These are phyloP conservation scores for Hemiscyllium ocellatum DNA, from an alignment of 2,113 vertebrate species.

Conservation along the genomic window DNA sequence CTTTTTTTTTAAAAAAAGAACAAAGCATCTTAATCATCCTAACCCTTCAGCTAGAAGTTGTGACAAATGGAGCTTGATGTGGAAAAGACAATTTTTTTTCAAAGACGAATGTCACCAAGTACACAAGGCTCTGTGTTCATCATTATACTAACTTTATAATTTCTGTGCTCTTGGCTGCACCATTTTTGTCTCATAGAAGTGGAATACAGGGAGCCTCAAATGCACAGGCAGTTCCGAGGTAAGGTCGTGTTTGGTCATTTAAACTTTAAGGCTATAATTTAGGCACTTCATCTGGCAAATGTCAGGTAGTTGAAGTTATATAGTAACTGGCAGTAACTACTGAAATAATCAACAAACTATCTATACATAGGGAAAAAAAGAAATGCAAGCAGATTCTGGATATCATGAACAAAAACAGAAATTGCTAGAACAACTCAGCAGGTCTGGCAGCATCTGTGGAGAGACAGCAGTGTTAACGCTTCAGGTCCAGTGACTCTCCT, in stretches of 20 bases:
- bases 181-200: neutral
- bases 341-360: neutral
- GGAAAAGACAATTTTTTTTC: neutral
- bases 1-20: neutral
- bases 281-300: neutral
- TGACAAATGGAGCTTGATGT: neutral
- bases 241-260: neutral
- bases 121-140: neutral
- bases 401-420: too few relatives aligned
- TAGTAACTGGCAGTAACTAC: neutral
- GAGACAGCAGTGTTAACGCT: too few relatives aligned
- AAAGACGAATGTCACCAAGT: neutral
- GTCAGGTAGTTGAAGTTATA: neutral
- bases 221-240: neutral
- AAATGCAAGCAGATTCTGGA: too few relatives aligned
- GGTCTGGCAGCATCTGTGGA: too few relatives aligned
- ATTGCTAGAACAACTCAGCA: too few relatives aligned
- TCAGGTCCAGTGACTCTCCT: too few relatives aligned
- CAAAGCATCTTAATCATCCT: neutral
- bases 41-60: neutral
- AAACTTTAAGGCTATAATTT: neutral
- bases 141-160: neutral
- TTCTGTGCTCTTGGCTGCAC: neutral
- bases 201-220: neutral
- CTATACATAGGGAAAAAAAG: too few relatives aligned